phyloP scores from a whole-genome alignment of 2,888 invertebrate species.

The Cosmopolites sordidus region DNA sequence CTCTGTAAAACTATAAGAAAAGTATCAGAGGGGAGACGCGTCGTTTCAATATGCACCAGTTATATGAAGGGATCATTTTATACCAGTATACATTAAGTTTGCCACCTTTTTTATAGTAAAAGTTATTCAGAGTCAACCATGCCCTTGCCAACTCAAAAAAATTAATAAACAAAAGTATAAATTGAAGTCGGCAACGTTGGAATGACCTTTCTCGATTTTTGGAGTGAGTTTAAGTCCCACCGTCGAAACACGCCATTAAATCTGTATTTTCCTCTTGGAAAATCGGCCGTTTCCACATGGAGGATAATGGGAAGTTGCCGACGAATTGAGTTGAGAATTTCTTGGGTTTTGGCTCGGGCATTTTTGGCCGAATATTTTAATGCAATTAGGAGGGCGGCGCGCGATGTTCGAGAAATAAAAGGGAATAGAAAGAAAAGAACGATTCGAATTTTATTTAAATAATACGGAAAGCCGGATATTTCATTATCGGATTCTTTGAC shows the following conservation, averaged over 20 bases:
- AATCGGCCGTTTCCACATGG: not conserved
- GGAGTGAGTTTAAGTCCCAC: no score
- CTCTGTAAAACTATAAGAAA: no score
- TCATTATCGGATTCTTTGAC: conserved; percentile 23
- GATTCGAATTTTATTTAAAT: conserved; percentile 24
- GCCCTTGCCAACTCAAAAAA: no score
- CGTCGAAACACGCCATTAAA: not conserved
- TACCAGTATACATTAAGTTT: no score
- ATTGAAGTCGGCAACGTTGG: no score
- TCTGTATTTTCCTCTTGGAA: not conserved
- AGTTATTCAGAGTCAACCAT: no score
- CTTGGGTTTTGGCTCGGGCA: not conserved
- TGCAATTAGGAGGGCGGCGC: conserved; percentile 11
- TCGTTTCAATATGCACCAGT: no score
- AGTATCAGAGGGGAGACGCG: no score
- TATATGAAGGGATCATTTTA: no score
- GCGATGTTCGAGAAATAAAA: not conserved
- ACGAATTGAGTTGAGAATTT: not conserved
- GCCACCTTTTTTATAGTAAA: no score
- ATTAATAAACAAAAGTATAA: no score
- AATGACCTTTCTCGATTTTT: no score
- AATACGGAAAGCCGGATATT: conserved; percentile 19
- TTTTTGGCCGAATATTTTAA: conserved; percentile 17
- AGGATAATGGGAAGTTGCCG: not conserved
- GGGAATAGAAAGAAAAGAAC: conserved; percentile 4